Evolutionary conservation across 2,113 vertebrate genomes (phyloP).

Genomic region (Numenius arquata): DNA sequence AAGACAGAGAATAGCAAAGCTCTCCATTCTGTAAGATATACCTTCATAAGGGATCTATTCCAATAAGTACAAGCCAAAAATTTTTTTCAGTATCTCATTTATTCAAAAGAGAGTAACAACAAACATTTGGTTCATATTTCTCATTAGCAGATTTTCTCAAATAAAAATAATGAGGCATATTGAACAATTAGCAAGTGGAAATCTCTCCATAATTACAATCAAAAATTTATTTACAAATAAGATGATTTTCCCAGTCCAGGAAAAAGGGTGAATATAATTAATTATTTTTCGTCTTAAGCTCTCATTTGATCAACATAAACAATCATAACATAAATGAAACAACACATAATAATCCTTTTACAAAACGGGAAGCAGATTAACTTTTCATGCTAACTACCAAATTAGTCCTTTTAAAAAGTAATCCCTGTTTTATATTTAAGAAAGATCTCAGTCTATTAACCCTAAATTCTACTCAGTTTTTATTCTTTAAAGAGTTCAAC

Average conservation of each 20-base stretch:
- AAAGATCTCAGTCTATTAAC: neutral
- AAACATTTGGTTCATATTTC: conserved; percentile 53
- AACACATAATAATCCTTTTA: neutral
- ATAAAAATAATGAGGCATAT: conserved; percentile 38
- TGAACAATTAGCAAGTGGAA: conserved; percentile 36
- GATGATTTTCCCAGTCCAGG: neutral
- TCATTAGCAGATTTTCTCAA: conserved; percentile 48
- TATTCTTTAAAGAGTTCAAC: neutral
- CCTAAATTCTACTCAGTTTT: neutral
- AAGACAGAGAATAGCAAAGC: neutral
- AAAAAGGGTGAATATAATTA: neutral
- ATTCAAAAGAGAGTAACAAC: neutral
- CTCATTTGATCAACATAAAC: neutral
- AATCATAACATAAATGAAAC: neutral
- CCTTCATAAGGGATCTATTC: neutral
- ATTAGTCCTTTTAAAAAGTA: neutral
- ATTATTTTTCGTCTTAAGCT: neutral
- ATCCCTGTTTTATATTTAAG: neutral
- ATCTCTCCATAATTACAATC: neutral
- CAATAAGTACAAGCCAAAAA: neutral
- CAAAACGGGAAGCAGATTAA: neutral
- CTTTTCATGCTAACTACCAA: neutral
- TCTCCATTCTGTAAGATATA: neutral
- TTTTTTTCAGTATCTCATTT: neutral
- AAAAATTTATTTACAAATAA: conserved; percentile 3